A percentile compares a stretch with the other conserved stretches of the same genome.
Conservation (phyloP, 2,888 invertebrate species). For the Cephonodes hylas region DNA sequence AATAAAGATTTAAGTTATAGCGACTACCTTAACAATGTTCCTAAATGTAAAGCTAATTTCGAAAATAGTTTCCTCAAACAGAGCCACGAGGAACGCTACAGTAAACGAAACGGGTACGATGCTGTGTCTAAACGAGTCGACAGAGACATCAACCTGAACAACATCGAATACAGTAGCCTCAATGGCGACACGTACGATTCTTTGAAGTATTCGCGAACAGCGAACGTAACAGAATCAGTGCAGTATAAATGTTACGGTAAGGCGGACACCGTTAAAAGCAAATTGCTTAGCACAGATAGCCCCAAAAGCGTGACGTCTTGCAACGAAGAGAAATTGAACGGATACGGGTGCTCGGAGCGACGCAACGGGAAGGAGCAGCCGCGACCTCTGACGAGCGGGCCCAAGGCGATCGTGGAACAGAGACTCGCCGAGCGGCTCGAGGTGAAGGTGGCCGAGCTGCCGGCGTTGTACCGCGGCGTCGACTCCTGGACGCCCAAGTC, state of each 20-base stretch:
- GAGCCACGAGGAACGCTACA: slow-evolving; percentile 70
- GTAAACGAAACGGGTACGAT: slow-evolving; percentile 73
- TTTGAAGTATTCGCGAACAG: slow-evolving; percentile 76
- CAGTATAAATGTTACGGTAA: slow-evolving; percentile 77
- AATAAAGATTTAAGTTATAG: slow-evolving; percentile 72
- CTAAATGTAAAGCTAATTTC: slow-evolving; percentile 78
- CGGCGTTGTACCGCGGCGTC: slow-evolving; percentile 86
- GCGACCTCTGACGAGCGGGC: slow-evolving; percentile 67
- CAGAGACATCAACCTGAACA: slow-evolving; percentile 71
- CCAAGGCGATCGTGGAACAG: slow-evolving; percentile 70
- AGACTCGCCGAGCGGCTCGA: slow-evolving; percentile 76
- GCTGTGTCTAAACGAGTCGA: slow-evolving; percentile 64
- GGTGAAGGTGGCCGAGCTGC: slow-evolving; percentile 81
- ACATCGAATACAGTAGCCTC: slow-evolving; percentile 69
- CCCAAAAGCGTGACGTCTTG: slow-evolving; percentile 76
- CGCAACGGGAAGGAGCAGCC: slow-evolving; percentile 62
- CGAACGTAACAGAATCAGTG: slow-evolving; percentile 77
- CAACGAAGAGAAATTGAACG: slow-evolving; percentile 72
- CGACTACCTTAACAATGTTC: slow-evolving; percentile 77
- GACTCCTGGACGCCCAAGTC: slow-evolving; percentile 89
- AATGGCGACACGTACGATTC: slow-evolving; percentile 76
- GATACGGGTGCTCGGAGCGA: slow-evolving; percentile 60
- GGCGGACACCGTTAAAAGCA: slow-evolving; percentile 75
- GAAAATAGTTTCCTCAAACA: slow-evolving; percentile 77
- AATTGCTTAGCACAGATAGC: slow-evolving; percentile 75